phyloP scores from a whole-genome alignment of 2,888 invertebrate species.

The Junonia oenone region DNA sequence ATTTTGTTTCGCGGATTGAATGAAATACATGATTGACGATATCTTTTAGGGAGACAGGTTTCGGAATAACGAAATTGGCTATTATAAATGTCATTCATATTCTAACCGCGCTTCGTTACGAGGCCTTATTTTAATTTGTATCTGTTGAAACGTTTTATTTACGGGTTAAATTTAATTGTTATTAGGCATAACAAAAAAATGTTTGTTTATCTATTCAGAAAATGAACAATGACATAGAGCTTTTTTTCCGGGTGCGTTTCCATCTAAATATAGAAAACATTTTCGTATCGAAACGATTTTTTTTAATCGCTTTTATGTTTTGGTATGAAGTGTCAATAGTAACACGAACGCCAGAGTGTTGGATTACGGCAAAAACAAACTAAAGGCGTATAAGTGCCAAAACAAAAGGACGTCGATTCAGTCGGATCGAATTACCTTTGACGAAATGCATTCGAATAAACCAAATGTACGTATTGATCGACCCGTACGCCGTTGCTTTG shows the following conservation, averaged over 20 bases:
- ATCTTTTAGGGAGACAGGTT: constrained; percentile 17
- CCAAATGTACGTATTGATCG: constrained; percentile 42
- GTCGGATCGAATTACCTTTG: constrained; percentile 72
- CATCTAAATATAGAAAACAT: constrained; percentile 11
- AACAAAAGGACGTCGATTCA: constrained; percentile 68
- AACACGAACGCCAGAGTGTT: constrained; percentile 63
- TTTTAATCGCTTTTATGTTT: constrained; percentile 56
- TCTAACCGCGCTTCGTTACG: constrained; percentile 13
- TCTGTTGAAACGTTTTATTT: background rate
- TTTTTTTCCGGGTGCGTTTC: constrained; percentile 9
- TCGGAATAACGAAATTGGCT: constrained; percentile 17
- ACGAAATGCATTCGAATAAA: constrained; percentile 65
- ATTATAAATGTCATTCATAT: constrained; percentile 19
- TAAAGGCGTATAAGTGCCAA: constrained; percentile 75
- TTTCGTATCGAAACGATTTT: constrained; percentile 31
- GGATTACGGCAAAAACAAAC: constrained; percentile 67
- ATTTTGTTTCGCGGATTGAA: constrained; percentile 47
- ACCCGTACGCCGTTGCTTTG: constrained; percentile 25
- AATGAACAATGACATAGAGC: background rate
- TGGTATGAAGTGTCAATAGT: constrained; percentile 76
- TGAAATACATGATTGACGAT: constrained; percentile 35
- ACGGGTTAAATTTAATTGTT: background rate
- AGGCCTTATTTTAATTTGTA: constrained; percentile 15
- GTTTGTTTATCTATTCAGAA: too few species aligned
- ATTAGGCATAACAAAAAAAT: background rate